Evolutionary conservation across 2,113 vertebrate genomes (phyloP).

Genomic region (Mohoua ochrocephala): DNA sequence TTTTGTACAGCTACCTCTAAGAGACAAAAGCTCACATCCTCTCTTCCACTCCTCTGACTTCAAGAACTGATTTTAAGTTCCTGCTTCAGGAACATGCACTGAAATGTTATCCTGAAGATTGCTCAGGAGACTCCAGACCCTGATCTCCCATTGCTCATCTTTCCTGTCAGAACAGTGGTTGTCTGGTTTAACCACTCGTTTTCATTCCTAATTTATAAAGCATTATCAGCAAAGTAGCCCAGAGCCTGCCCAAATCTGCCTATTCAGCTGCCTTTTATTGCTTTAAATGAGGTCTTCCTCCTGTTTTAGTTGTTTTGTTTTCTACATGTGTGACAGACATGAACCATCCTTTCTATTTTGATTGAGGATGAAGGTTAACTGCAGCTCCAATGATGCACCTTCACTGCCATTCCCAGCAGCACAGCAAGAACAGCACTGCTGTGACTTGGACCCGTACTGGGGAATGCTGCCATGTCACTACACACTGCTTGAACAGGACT

Average conservation of each 20-base stretch:
- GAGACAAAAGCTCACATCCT: not conserved
- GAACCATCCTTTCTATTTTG: not conserved
- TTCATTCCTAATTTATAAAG: not conserved
- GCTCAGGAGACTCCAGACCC: not conserved
- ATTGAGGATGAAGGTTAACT: not conserved
- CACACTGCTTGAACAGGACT: not conserved
- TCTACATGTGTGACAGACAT: fast-evolving
- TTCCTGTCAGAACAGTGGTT: not conserved
- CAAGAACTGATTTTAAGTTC: not conserved
- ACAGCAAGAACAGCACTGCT: not conserved
- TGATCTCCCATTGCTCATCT: not conserved
- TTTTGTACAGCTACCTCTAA: not conserved
- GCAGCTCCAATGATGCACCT: not conserved
- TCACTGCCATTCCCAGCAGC: not conserved
- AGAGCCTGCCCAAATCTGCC: not conserved
- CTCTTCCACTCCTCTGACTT: not conserved
- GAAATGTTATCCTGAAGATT: not conserved
- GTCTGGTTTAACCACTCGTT: not conserved
- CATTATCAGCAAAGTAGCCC: too few species aligned
- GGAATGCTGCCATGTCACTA: not conserved
- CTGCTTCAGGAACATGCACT: not conserved
- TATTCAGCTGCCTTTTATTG: not conserved
- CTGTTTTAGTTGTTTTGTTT: not conserved
- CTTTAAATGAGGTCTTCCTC: not conserved
- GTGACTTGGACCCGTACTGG: not conserved